A percentile compares a stretch with the other conserved stretches of the same genome.
phyloP scores from a whole-genome alignment of 2,113 vertebrate species.

The Odocoileus virginianus region DNA sequence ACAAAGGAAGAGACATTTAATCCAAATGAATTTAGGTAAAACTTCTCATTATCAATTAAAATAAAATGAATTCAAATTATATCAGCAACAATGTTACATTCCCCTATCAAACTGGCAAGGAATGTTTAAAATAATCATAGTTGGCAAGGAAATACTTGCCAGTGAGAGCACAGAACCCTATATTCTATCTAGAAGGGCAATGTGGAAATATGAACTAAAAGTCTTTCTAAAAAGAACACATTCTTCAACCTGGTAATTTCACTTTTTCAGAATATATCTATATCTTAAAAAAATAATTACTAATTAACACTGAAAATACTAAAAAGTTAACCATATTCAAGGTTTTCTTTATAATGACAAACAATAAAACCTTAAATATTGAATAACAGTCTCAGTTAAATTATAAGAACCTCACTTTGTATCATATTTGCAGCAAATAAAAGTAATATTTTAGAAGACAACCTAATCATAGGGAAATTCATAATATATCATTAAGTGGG shows the following conservation, averaged over 20 bases:
- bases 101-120: background rate
- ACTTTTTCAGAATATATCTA: background rate
- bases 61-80: constrained; percentile 8
- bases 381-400: background rate
- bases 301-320: background rate
- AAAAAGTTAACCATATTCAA: background rate
- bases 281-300: background rate
- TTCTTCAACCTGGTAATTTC: background rate
- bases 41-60: background rate
- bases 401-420: background rate
- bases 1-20: constrained; percentile 7
- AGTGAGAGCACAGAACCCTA: background rate
- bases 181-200: background rate
- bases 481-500: background rate
- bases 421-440: background rate
- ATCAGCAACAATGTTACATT: background rate
- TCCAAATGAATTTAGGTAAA: constrained; percentile 5
- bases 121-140: background rate
- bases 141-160: background rate
- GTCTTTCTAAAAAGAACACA: background rate
- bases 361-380: background rate
- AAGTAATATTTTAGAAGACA: background rate
- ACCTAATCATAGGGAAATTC: background rate
- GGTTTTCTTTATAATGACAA: background rate
- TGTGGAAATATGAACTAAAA: background rate